Percentiles rank a stretch among this genome's conserved stretches.
Evolutionary conservation across 2,888 invertebrate species (phyloP).

Genomic region (Epinotia brunnichana): DNA sequence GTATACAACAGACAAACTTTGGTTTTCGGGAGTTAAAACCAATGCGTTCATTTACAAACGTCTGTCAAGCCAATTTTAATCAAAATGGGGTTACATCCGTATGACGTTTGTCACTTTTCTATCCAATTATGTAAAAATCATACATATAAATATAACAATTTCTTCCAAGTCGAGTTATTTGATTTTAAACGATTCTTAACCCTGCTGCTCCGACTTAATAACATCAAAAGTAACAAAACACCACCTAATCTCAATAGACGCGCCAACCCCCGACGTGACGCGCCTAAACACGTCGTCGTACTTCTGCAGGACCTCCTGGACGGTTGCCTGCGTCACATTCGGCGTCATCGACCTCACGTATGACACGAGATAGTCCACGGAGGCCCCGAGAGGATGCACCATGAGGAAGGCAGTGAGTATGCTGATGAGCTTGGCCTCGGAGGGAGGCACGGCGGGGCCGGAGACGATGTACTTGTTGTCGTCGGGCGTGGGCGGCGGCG

Average conservation of each 20-base stretch:
- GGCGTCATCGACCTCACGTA: conserved; percentile 68
- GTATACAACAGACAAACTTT: too few relatives aligned
- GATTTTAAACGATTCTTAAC: background rate
- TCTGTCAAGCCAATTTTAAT: background rate
- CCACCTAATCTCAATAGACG: conserved; percentile 66
- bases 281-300: conserved; percentile 64
- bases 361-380: conserved; percentile 66
- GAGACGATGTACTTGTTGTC: conserved; percentile 47
- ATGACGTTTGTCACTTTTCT: background rate
- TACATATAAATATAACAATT: too few relatives aligned
- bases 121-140: too few relatives aligned
- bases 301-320: conserved; percentile 61
- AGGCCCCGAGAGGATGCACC: conserved; percentile 71
- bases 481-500: conserved; percentile 55
- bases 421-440: conserved; percentile 72
- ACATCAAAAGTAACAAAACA: conserved; percentile 62
- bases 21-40: too few relatives aligned
- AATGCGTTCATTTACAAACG: background rate
- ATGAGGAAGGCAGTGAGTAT: conserved; percentile 72
- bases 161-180: too few relatives aligned
- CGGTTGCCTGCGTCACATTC: conserved; percentile 56
- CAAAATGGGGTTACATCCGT: too few relatives aligned
- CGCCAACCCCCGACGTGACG: conserved; percentile 61
- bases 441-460: conserved; percentile 52
- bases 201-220: conserved; percentile 52